phyloP scores from a whole-genome alignment of 2,113 vertebrate genomes.

The Ammospiza caudacuta region DNA sequence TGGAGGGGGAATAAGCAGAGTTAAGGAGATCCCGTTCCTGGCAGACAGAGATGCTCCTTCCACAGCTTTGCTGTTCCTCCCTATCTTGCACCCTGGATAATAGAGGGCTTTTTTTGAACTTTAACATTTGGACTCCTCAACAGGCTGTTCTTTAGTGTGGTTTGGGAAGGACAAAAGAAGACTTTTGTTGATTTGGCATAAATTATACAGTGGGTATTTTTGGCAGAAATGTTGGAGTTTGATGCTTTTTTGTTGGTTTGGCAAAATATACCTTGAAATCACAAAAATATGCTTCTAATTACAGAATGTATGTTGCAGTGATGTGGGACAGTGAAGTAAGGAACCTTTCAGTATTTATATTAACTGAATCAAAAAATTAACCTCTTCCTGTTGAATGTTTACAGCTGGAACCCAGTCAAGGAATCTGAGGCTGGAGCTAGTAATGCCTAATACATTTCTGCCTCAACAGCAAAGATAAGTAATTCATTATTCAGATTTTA shows the following conservation, averaged over 20 bases:
- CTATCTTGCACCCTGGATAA: not conserved
- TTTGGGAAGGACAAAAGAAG: conserved; percentile 76
- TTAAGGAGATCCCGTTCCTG: not conserved
- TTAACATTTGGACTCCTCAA: conserved; percentile 58
- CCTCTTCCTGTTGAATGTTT: conserved; percentile 73
- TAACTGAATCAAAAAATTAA: conserved; percentile 69
- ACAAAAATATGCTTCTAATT: conserved; percentile 85
- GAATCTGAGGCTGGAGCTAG: conserved; percentile 70
- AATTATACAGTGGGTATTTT: conserved; percentile 80
- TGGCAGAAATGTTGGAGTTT: conserved; percentile 63
- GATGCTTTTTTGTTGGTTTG: conserved; percentile 74
- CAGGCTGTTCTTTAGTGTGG: conserved; percentile 68
- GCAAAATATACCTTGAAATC: conserved; percentile 74
- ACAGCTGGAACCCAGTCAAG: conserved; percentile 65
- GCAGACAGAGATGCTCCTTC: not conserved
- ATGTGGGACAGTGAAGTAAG: conserved; percentile 63
- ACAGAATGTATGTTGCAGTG: conserved; percentile 72
- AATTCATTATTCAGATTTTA: conserved; percentile 75
- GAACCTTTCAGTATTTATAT: conserved; percentile 65
- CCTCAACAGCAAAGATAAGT: conserved; percentile 72
- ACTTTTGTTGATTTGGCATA: conserved; percentile 78
- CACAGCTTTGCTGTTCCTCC: not conserved
- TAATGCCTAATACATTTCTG: conserved; percentile 59
- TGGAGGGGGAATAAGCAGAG: not conserved
- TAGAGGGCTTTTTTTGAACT: conserved; percentile 61